phyloP scores from a whole-genome alignment of 2,113 vertebrate species.

The Gasterosteus aculeatus region DNA sequence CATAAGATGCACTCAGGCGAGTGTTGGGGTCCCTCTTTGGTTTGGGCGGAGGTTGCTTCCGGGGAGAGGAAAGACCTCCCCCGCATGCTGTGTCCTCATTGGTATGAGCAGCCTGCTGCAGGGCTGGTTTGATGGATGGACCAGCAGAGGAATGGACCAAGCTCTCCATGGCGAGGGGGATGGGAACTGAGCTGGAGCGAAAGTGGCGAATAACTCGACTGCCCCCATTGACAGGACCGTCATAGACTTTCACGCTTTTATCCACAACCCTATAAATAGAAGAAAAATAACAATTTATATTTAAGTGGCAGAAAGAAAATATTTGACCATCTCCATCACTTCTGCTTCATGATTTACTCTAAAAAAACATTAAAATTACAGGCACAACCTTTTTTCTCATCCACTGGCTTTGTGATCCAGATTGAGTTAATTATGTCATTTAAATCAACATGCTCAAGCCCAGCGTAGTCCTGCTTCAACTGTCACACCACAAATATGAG shows the following conservation, averaged over 20 bases:
- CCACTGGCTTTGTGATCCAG: constrained; percentile 22
- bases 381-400: not conserved
- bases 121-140: constrained; percentile 85
- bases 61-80: constrained; percentile 86
- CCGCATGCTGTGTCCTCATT: constrained; percentile 80
- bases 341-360: not conserved
- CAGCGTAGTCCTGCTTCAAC: constrained; percentile 23
- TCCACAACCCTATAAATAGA: constrained; percentile 82
- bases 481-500: constrained; percentile 43
- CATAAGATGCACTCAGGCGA: constrained; percentile 94
- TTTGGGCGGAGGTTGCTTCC: constrained; percentile 98
- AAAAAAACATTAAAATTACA: not conserved
- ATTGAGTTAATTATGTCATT: constrained; percentile 23
- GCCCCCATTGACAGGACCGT: constrained; percentile 73
- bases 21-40: constrained; percentile 97
- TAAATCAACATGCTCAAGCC: constrained; percentile 20
- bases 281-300: constrained; percentile 58
- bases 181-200: constrained; percentile 83
- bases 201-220: constrained; percentile 81
- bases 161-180: constrained; percentile 83
- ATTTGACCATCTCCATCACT: not conserved
- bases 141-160: constrained; percentile 81
- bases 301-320: constrained; percentile 3
- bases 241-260: constrained; percentile 80
- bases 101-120: constrained; percentile 85